Conservation (phyloP, 1,140 invertebrate genomes). For the Drosophila mayri region DNA sequence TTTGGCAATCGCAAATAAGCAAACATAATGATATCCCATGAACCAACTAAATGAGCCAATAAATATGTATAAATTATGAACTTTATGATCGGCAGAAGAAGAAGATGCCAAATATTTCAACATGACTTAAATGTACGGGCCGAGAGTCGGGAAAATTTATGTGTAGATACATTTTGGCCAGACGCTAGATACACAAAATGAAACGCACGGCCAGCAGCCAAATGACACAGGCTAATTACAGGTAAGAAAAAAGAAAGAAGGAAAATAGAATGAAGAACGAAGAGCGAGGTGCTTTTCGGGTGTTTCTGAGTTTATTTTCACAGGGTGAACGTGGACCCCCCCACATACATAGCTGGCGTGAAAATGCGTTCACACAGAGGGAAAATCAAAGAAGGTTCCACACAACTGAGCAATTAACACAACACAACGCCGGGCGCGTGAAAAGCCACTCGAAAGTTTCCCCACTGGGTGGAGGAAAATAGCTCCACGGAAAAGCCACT, state of each 20-base stretch:
- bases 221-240: constrained; percentile 82
- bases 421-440: constrained; percentile 29
- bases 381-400: constrained; percentile 80
- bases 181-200: constrained; percentile 62
- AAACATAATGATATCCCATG: constrained; percentile 15
- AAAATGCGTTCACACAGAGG: constrained; percentile 71
- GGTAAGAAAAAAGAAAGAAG: constrained; percentile 59
- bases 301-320: constrained; percentile 73
- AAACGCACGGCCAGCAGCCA: constrained; percentile 42
- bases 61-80: constrained; percentile 55
- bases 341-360: constrained; percentile 58
- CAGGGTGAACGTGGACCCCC: constrained; percentile 26
- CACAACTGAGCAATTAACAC: constrained; percentile 83
- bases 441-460: constrained; percentile 50
- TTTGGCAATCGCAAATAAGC: not conserved
- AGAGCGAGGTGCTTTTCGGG: constrained; percentile 34
- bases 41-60: constrained; percentile 35
- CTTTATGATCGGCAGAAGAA: constrained; percentile 50
- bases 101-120: constrained; percentile 59
- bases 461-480: constrained; percentile 23
- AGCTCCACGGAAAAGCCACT: constrained; percentile 53
- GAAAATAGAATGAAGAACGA: constrained; percentile 3
- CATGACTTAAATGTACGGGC: constrained; percentile 44
- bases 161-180: constrained; percentile 58
- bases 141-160: constrained; percentile 41